Evolutionary conservation across 2,113 vertebrate genomes (phyloP).

Genomic region (Gymnorhina tibicen): DNA sequence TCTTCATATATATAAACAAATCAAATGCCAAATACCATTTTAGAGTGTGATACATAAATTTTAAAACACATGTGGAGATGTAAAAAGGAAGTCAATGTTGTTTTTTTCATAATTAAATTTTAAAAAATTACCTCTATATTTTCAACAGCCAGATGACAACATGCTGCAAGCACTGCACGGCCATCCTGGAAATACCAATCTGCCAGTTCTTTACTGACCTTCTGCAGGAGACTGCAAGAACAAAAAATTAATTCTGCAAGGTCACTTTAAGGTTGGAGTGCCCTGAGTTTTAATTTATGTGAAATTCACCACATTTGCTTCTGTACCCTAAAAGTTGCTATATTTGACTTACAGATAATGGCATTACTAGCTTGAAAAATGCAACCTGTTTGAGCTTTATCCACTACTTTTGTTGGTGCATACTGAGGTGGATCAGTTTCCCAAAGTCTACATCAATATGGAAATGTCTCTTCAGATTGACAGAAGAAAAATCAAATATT

Average conservation of each 20-base stretch:
- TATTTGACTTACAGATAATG: not conserved
- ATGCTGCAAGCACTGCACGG: slow-evolving; percentile 84
- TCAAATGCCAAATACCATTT: not conserved
- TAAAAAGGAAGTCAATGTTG: not conserved
- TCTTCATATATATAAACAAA: not conserved
- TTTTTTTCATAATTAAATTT: not conserved
- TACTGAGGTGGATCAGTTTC: not conserved
- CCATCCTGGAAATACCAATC: slow-evolving; percentile 96
- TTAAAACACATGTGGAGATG: not conserved
- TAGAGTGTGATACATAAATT: not conserved
- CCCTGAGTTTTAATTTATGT: not conserved
- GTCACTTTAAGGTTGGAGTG: not conserved
- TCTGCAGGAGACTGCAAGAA: slow-evolving; percentile 80
- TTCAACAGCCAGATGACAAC: slow-evolving; percentile 91
- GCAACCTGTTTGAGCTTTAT: not conserved
- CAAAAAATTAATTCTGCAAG: not conserved
- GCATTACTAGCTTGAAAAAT: not conserved
- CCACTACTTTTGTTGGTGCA: not conserved
- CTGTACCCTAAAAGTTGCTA: not conserved
- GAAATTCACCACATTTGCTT: not conserved
- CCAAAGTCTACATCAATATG: not conserved
- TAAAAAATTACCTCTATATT: slow-evolving; percentile 82
- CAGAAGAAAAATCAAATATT: not conserved
- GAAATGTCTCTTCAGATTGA: not conserved
- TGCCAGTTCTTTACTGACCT: slow-evolving; percentile 85